Evolutionary conservation across 2,113 vertebrate species (phyloP), one percentile per base, ranked within the genome.

Genomic region (Cygnus buccinator): DNA sequence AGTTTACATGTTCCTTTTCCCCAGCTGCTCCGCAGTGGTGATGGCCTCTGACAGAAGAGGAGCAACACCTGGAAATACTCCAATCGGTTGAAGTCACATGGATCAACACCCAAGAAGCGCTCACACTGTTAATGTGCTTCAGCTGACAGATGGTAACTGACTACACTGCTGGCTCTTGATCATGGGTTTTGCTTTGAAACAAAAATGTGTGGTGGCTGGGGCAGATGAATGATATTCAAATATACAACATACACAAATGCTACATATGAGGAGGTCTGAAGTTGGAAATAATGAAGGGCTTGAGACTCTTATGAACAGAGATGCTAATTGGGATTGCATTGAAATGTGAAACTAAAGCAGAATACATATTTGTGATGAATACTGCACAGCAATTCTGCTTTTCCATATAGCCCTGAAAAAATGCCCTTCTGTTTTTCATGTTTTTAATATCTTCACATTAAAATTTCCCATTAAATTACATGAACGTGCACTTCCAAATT

Each of bases 21-120:
- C 20, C 52, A 57, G 3, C 5, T 9, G 15, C 55, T 91, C 62
- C 37, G 33, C 43, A 33, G 50, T 26, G 50, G 31, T 9, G 22
- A n/a, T 39, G 55, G 62, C 43, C n/a, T 37, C 35, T 81, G 29
- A 21, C 18, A 65, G 67, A 66, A 65, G 28, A 14, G 44, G 35
- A 70, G 11, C 15, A 66, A 44, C 21, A 57, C 18, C 41, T 71
- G 72, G 57, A 75, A 66, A 29, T 2, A 5, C 48, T 87, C 66
- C 39, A 39, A 0, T 20, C 1, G 50, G 20, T 33, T 55, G 17
- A 54, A 84, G 74, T 37, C 37, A 13, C 1, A 1, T 0, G 0
- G 37, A 43, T 59, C 59, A 65, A 6, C 43, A 25, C 43, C 33
- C 6, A 13, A 58, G 48, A 26, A 68, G 31, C 0, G 0, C 23